These are phyloP conservation scores for Rhysida immarginata DNA, from an alignment of 1,140 invertebrate species.

Conservation along the genomic window DNA sequence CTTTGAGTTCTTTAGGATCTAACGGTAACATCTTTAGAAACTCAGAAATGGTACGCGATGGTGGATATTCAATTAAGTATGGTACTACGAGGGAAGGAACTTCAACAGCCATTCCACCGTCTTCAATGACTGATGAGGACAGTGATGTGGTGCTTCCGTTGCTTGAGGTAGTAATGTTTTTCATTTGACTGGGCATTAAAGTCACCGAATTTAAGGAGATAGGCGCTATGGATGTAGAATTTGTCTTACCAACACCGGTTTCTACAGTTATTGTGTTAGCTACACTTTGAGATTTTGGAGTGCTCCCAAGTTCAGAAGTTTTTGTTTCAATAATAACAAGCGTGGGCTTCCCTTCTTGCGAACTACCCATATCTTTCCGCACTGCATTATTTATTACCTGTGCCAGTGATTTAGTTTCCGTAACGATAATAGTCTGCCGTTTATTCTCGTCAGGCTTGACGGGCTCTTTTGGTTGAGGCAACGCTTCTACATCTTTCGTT, in stretches of 20 bases:
- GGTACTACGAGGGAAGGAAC: slow-evolving; percentile 81
- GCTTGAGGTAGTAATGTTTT: neutral
- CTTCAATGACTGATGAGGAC: slow-evolving; percentile 48
- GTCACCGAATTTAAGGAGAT: neutral
- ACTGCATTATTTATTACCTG: slow-evolving; percentile 10
- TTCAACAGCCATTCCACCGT: slow-evolving; percentile 80
- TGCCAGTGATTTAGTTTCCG: slow-evolving; percentile 8
- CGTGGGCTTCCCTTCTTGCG: slow-evolving; percentile 6
- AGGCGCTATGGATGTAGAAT: neutral
- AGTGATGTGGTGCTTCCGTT: neutral
- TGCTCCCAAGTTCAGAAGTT: neutral
- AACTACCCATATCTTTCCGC: neutral
- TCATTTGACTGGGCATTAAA: neutral
- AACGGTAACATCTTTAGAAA: slow-evolving; percentile 28
- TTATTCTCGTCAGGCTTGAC: slow-evolving; percentile 8
- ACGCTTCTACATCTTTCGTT: no score
- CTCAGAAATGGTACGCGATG: slow-evolving; percentile 55
- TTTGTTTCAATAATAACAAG: slow-evolving; percentile 11
- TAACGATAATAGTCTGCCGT: slow-evolving; percentile 8
- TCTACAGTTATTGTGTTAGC: slow-evolving; percentile 33
- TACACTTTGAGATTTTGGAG: slow-evolving; percentile 27
- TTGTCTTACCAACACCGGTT: slow-evolving; percentile 42
- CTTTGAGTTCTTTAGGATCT: slow-evolving; percentile 21
- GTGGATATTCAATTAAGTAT: slow-evolving; percentile 80
- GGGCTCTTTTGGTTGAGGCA: no score